phyloP scores from a whole-genome alignment of 2,888 invertebrate species.

The Scaptomyza parva region DNA sequence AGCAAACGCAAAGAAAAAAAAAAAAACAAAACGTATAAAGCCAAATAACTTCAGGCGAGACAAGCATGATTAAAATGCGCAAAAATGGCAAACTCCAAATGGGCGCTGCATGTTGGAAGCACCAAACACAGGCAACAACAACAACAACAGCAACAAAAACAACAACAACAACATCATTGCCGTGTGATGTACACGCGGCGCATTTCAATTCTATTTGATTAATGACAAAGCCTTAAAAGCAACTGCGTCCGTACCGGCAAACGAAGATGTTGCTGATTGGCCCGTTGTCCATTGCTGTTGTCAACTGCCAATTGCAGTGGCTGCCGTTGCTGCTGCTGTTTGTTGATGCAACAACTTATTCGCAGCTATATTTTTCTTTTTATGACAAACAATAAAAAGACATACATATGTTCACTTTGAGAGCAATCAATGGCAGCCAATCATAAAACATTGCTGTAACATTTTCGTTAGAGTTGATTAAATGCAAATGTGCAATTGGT shows the following conservation, averaged over 20 bases:
- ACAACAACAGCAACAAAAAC: constrained; percentile 30
- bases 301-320: constrained; percentile 51
- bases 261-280: constrained; percentile 79
- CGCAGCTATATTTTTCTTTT: constrained; percentile 31
- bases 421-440: constrained; percentile 49
- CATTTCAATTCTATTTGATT: constrained; percentile 81
- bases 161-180: constrained; percentile 48
- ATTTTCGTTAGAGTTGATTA: constrained; percentile 50
- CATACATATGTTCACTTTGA: constrained; percentile 53
- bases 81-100: constrained; percentile 78
- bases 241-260: constrained; percentile 56
- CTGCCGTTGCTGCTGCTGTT: constrained; percentile 25
- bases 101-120: constrained; percentile 74
- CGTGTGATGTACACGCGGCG: constrained; percentile 78
- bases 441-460: constrained; percentile 36
- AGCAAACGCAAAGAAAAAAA: constrained; percentile 58
- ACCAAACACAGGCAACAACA: constrained; percentile 54
- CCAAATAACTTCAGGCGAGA: constrained; percentile 78
- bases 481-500: constrained; percentile 56
- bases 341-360: constrained; percentile 50
- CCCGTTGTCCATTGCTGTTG: constrained; percentile 57
- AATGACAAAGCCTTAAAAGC: constrained; percentile 79
- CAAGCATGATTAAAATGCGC: constrained; percentile 79
- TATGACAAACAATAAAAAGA: constrained; percentile 62
- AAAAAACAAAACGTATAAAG: constrained; percentile 64